Conservation (phyloP, 1,140 invertebrate genomes). For the Macrocentrus cingulum region DNA sequence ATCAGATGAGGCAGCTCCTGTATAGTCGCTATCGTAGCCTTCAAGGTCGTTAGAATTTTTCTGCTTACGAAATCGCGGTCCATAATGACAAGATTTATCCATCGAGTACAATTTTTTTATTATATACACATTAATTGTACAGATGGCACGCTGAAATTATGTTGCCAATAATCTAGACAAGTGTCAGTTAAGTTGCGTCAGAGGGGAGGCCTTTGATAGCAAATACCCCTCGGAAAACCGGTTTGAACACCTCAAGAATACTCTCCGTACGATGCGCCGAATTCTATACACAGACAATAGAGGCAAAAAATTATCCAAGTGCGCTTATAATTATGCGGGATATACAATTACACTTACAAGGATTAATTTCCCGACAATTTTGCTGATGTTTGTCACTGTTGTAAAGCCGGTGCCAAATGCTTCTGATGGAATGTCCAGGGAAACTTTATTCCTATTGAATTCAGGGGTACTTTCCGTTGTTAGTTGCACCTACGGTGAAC, state of each 20-base stretch:
- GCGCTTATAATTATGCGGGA: not conserved
- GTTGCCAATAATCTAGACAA: too few species aligned
- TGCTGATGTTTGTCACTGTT: constrained; percentile 70
- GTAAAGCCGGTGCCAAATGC: constrained; percentile 72
- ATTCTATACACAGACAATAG: constrained; percentile 60
- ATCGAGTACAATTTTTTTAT: too few species aligned
- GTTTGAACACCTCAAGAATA: constrained; percentile 67
- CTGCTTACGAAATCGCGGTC: constrained; percentile 36
- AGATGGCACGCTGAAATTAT: too few species aligned
- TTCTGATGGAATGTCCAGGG: constrained; percentile 66
- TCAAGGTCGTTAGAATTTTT: constrained; percentile 49
- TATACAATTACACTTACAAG: constrained; percentile 59
- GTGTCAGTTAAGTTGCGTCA: too few species aligned
- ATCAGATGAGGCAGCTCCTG: constrained; percentile 40
- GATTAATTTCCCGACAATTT: constrained; percentile 68
- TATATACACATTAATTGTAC: too few species aligned
- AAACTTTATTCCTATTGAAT: constrained; percentile 68
- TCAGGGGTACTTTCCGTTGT: constrained; percentile 67
- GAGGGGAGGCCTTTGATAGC: constrained; percentile 66
- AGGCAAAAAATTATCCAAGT: too few species aligned
- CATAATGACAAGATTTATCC: too few species aligned
- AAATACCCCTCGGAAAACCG: constrained; percentile 67
- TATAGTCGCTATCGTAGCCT: constrained; percentile 34
- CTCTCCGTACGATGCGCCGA: constrained; percentile 69
- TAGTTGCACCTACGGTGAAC: constrained; percentile 35